These are phyloP conservation scores for Phthorimaea operculella DNA, from an alignment of 1,140 invertebrate species.

Conservation along the genomic window DNA sequence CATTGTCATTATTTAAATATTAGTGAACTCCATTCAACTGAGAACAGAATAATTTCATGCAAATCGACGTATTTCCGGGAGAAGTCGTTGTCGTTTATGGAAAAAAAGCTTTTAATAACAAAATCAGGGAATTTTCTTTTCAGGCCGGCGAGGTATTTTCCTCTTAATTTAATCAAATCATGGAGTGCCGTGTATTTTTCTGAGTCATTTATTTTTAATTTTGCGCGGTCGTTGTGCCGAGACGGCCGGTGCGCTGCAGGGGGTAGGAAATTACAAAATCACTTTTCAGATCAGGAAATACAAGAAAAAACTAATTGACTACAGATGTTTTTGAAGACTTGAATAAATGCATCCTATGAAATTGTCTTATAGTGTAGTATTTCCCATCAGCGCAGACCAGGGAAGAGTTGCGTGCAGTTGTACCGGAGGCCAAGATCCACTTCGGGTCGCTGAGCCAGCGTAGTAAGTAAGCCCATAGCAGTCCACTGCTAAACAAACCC, in stretches of 20 bases:
- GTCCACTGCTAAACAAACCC: too few relatives aligned
- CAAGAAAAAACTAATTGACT: not conserved
- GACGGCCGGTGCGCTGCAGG: not conserved
- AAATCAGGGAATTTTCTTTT: conserved; percentile 30
- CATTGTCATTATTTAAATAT: conserved; percentile 32
- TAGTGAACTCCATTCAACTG: conserved; percentile 27
- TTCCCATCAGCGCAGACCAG: too few relatives aligned
- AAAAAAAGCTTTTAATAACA: conserved; percentile 49
- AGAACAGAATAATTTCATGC: conserved; percentile 44
- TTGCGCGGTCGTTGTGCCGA: conserved; percentile 18
- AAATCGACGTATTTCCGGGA: conserved; percentile 55
- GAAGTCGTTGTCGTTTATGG: conserved; percentile 28
- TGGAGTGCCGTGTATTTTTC: conserved; percentile 53
- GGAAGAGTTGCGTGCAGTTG: too few relatives aligned
- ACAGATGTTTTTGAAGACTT: not conserved
- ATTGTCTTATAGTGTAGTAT: not conserved
- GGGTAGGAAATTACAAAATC: not conserved
- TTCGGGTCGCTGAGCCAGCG: too few relatives aligned
- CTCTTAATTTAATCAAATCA: conserved; percentile 64
- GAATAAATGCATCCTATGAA: not conserved
- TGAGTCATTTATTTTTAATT: conserved; percentile 64
- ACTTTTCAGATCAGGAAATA: not conserved
- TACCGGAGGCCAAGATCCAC: too few relatives aligned
- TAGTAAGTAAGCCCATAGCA: too few relatives aligned
- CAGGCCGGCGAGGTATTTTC: conserved; percentile 44